A percentile compares a stretch with the other conserved stretches of the same genome.
Conservation (phyloP, 2,888 invertebrate species). For the Parapristionchus giblindavisi region DNA sequence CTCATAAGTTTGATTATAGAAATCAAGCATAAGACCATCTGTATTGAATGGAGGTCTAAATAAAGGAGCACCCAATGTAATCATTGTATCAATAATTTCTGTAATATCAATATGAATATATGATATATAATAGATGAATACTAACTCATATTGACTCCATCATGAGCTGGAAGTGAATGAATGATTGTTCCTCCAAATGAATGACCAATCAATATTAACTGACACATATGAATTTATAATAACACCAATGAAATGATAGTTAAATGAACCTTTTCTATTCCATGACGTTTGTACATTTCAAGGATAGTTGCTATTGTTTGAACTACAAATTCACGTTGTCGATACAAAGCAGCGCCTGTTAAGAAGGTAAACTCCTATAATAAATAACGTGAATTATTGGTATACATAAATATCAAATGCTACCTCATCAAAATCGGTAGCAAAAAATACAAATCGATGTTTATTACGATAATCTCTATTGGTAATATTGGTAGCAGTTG, state of each 20-base stretch:
- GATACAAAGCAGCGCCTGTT: constrained; percentile 83
- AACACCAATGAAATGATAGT: background rate
- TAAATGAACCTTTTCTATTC: no score
- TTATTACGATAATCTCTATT: constrained; percentile 86
- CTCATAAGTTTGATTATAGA: constrained; percentile 10
- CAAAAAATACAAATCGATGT: constrained; percentile 89
- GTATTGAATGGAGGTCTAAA: constrained; percentile 9
- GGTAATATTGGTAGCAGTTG: background rate
- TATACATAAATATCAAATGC: background rate
- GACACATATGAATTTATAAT: background rate
- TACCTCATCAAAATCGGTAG: constrained; percentile 85
- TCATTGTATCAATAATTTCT: constrained; percentile 16
- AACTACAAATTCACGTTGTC: constrained; percentile 81
- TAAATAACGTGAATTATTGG: background rate
- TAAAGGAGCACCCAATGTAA: constrained; percentile 33
- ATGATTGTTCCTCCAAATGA: constrained; percentile 54
- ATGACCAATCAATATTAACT: constrained; percentile 52
- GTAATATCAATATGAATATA: background rate
- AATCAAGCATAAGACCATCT: constrained; percentile 16
- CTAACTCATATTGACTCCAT: background rate
- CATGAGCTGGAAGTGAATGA: constrained; percentile 29
- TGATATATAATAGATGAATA: background rate
- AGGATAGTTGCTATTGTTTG: constrained; percentile 79
- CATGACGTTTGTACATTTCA: constrained; percentile 25
- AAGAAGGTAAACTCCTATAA: constrained; percentile 82